A percentile compares a stretch with the other conserved stretches of the same genome.
phyloP scores from a whole-genome alignment of 2,888 invertebrate genomes.

The Lochmaea crataegi region DNA sequence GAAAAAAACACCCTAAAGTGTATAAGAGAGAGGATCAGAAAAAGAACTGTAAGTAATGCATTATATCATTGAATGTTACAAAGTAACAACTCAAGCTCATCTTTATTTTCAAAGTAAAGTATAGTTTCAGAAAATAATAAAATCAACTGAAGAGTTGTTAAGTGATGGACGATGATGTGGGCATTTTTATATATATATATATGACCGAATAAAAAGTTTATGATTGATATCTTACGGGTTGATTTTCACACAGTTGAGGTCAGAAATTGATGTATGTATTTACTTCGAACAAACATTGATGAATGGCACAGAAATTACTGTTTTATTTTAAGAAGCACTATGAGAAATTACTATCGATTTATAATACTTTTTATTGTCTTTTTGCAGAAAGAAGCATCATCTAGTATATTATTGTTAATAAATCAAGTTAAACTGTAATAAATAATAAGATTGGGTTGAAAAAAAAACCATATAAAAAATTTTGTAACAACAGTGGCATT shows the following conservation, averaged over 20 bases:
- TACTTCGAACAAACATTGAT: slow-evolving; percentile 31
- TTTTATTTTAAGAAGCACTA: slow-evolving; percentile 7
- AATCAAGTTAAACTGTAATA: background rate
- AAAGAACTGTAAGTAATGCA: no score
- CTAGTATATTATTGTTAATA: background rate
- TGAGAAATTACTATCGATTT: slow-evolving; percentile 9
- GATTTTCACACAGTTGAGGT: slow-evolving; percentile 39
- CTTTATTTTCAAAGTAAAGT: slow-evolving; percentile 12
- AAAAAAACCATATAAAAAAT: no score
- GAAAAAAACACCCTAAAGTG: no score
- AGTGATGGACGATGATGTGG: slow-evolving; percentile 45
- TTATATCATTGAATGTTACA: background rate
- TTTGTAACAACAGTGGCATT: no score
- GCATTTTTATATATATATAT: slow-evolving; percentile 21
- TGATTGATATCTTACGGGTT: slow-evolving; percentile 42
- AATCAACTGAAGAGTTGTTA: slow-evolving; percentile 35
- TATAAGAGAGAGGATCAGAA: no score
- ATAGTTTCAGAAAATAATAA: slow-evolving; percentile 32
- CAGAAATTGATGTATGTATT: slow-evolving; percentile 39
- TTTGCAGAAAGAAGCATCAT: background rate
- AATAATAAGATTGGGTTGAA: background rate
- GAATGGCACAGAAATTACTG: slow-evolving; percentile 21
- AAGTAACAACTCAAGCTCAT: background rate
- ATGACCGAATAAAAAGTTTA: slow-evolving; percentile 36
- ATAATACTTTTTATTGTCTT: background rate